Percentiles rank a stretch among this genome's conserved stretches.
phyloP scores from a whole-genome alignment of 1,140 invertebrate species.

The Rhizoglyphus robini region DNA sequence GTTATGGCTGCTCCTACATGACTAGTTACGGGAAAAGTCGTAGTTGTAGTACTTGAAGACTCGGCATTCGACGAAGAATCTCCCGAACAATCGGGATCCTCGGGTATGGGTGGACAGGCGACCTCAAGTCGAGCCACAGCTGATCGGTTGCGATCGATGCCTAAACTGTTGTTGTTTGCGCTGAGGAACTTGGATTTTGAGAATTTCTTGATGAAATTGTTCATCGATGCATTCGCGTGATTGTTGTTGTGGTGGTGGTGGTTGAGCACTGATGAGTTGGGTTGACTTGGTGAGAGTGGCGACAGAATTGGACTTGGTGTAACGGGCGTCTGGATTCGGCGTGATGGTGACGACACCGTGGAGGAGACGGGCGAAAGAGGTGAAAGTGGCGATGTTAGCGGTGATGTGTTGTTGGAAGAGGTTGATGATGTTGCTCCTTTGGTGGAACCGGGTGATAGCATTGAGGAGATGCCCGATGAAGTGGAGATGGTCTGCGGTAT shows the following conservation, averaged over 20 bases:
- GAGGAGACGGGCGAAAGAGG: not conserved
- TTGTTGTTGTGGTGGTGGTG: not conserved
- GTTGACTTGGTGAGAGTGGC: not conserved
- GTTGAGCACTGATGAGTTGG: not conserved
- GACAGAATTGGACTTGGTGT: not conserved
- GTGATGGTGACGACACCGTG: too few species aligned
- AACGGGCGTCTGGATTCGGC: too few species aligned
- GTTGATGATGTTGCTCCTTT: not conserved
- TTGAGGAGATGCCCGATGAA: not conserved
- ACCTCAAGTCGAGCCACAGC: not conserved
- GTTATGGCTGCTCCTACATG: not conserved
- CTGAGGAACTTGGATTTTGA: not conserved
- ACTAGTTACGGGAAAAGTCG: too few species aligned
- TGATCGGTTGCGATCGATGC: not conserved
- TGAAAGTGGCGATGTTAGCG: not conserved
- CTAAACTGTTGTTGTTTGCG: not conserved
- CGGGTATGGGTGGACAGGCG: not conserved
- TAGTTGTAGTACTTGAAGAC: too few species aligned
- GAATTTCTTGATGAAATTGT: not conserved
- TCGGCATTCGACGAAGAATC: too few species aligned
- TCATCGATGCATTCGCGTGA: not conserved
- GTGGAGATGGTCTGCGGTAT: not conserved
- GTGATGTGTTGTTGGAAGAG: not conserved
- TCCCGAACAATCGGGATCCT: not conserved
- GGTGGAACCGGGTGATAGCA: not conserved